A percentile compares a stretch with the other conserved stretches of the same genome.
Evolutionary conservation across 2,888 invertebrate genomes (phyloP).

Genomic region (Macrophya annulata): DNA sequence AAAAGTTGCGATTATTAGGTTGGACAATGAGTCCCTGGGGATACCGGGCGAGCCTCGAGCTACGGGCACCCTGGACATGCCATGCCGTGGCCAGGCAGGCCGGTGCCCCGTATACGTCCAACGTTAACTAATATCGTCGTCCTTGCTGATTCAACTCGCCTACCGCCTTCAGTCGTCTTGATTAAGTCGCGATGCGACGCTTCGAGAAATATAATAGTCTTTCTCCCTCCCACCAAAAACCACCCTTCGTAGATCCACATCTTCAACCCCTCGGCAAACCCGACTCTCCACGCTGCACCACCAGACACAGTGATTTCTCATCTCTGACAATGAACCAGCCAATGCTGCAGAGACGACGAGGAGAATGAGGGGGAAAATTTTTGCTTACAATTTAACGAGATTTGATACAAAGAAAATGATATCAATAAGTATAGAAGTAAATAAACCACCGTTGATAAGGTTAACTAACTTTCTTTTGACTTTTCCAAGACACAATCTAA

Average conservation of each 20-base stretch:
- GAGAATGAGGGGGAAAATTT: background rate
- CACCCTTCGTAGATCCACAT: constrained; percentile 61
- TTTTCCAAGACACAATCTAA: too few species aligned
- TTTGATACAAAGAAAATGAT: background rate
- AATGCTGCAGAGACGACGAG: background rate
- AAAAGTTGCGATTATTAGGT: constrained; percentile 79
- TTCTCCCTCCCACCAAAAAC: constrained; percentile 71
- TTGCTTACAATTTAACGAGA: background rate
- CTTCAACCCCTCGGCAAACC: constrained; percentile 49
- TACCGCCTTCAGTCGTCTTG: constrained; percentile 71
- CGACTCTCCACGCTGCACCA: constrained; percentile 59
- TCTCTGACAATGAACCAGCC: constrained; percentile 14
- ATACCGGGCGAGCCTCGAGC: constrained; percentile 58
- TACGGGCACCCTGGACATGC: constrained; percentile 19
- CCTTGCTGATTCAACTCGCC: constrained; percentile 79
- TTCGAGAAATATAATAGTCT: constrained; percentile 78
- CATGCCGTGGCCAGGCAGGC: constrained; percentile 1
- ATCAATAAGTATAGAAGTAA: background rate
- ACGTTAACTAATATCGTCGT: constrained; percentile 62
- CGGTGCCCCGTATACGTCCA: background rate
- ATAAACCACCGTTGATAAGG: too few species aligned
- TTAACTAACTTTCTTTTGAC: too few species aligned
- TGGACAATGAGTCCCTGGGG: constrained; percentile 76
- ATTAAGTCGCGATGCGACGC: constrained; percentile 77
- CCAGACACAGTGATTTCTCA: constrained; percentile 67